Evolutionary conservation across 2,113 vertebrate species (phyloP).

Genomic region (Rhombomys opimus): DNA sequence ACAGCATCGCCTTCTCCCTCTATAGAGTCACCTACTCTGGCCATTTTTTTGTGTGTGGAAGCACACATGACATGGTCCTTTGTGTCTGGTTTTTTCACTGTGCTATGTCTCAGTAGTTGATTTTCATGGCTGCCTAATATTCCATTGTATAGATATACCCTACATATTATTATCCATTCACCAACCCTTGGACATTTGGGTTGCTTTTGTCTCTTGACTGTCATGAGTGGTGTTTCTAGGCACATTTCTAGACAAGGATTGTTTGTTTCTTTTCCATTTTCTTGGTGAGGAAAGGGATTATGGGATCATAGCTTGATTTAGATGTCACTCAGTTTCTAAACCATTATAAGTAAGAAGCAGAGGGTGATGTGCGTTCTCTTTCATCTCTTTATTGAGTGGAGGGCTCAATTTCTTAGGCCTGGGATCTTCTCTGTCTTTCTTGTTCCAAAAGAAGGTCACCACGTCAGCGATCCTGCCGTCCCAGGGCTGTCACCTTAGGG

Average conservation of each 20-base stretch:
- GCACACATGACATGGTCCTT: neutral
- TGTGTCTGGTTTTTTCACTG: neutral
- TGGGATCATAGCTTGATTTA: neutral
- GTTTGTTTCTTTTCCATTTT: neutral
- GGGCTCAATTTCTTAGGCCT: neutral
- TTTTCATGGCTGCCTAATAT: neutral
- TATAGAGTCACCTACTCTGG: neutral
- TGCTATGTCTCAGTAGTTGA: neutral
- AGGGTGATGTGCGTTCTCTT: neutral
- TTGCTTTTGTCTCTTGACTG: neutral
- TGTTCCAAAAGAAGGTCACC: neutral
- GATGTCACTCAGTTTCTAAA: neutral
- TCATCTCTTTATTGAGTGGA: rapidly evolving
- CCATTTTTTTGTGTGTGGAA: neutral
- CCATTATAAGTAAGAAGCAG: neutral
- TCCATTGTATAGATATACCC: neutral
- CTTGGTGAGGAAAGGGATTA: neutral
- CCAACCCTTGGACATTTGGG: neutral
- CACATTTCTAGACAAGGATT: neutral
- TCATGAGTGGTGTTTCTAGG: neutral
- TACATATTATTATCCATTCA: too few species aligned
- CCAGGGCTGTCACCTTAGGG: rapidly evolving
- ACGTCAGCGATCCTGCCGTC: neutral
- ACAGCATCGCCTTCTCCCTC: neutral
- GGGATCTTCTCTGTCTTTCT: neutral